phyloP scores from a whole-genome alignment of 2,888 invertebrate genomes.

The Pedicia rivosa region DNA sequence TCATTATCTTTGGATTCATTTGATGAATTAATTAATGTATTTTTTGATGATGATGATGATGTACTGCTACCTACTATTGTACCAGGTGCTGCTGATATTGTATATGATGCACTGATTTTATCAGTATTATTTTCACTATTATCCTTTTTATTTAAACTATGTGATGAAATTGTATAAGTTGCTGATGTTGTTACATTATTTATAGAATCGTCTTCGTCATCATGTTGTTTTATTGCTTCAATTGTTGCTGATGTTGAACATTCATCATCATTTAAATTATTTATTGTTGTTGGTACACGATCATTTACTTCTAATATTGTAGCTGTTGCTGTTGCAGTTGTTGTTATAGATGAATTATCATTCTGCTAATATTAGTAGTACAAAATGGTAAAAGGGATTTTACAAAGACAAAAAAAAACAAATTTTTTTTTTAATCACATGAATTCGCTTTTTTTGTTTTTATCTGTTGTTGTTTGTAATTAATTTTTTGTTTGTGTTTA shows the following conservation, averaged over 20 bases:
- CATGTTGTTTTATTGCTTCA: constrained; percentile 17
- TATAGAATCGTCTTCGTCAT: constrained; percentile 7
- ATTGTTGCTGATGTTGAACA: constrained; percentile 13
- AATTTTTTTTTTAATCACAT: too few species aligned
- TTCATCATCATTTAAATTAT: constrained; percentile 10
- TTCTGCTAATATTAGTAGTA: too few species aligned
- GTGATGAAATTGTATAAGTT: constrained; percentile 13
- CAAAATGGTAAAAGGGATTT: too few species aligned
- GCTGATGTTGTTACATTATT: constrained; percentile 13
- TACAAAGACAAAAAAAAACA: too few species aligned
- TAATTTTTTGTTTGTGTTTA: too few species aligned
- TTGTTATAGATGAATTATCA: constrained; percentile 27
- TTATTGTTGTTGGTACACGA: constrained; percentile 15
- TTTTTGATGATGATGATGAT: constrained; percentile 6
- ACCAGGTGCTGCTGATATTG: constrained; percentile 11
- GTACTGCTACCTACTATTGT: neutral
- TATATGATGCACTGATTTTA: constrained; percentile 11
- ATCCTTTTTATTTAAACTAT: constrained; percentile 6
- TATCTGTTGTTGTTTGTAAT: too few species aligned
- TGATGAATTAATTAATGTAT: too few species aligned
- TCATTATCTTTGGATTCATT: constrained; percentile 4
- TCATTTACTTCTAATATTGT: constrained; percentile 13
- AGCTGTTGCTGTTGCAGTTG: constrained; percentile 16
- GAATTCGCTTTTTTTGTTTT: too few species aligned
- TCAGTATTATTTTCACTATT: constrained; percentile 7